phyloP scores from a whole-genome alignment of 2,888 invertebrate genomes.

The Troglohyphantes excavatus region DNA sequence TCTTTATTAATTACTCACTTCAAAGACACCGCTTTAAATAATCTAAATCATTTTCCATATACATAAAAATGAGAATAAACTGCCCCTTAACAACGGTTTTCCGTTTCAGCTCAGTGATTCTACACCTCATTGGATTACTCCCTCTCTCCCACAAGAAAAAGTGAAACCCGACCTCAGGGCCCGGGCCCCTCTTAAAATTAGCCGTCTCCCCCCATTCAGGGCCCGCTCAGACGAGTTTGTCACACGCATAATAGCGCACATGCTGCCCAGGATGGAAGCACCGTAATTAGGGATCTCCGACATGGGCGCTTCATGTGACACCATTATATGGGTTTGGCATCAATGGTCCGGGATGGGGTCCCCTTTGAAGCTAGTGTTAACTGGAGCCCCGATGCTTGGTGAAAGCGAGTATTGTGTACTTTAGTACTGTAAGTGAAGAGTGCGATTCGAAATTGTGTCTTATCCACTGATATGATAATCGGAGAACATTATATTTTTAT shows the following conservation, averaged over 20 bases:
- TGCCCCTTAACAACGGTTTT: too few relatives aligned
- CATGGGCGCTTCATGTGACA: neutral
- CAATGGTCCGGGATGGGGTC: neutral
- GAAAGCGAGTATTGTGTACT: too few relatives aligned
- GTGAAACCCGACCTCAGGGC: neutral
- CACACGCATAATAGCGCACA: constrained; percentile 19
- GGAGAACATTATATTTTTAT: too few relatives aligned
- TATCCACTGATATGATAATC: too few relatives aligned
- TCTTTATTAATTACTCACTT: too few relatives aligned
- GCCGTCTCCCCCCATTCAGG: constrained; percentile 30
- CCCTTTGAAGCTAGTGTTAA: constrained; percentile 2
- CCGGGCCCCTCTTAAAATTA: constrained; percentile 39
- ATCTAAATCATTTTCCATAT: too few relatives aligned
- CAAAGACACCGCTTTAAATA: too few relatives aligned
- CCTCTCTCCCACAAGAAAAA: neutral
- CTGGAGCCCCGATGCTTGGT: neutral
- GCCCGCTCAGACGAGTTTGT: constrained; percentile 10
- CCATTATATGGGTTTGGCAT: neutral
- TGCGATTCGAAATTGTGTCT: too few relatives aligned
- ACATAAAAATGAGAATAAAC: too few relatives aligned
- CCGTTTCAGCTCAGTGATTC: neutral
- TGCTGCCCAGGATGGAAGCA: neutral
- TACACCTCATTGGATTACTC: neutral
- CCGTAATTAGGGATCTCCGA: constrained; percentile 43
- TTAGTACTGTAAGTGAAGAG: too few relatives aligned